Conservation (phyloP, 2,888 invertebrate genomes). For the Euspilapteryx auroguttella region DNA sequence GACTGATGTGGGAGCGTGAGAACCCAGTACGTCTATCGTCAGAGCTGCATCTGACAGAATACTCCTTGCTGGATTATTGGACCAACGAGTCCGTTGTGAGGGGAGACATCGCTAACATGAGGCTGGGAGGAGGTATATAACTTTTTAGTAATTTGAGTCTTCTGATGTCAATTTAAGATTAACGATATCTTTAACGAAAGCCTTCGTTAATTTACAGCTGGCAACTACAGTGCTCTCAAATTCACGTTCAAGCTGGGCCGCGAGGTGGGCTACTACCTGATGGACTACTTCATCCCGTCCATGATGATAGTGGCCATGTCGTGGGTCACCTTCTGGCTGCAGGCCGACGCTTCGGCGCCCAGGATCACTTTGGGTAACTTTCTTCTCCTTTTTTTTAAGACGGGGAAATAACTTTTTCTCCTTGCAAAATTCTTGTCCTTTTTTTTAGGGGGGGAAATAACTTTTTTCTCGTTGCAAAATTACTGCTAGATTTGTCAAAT, state of each 20-base stretch:
- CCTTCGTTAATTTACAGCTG: too few species aligned
- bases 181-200: too few species aligned
- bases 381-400: too few species aligned
- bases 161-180: too few species aligned
- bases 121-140: conserved; percentile 77
- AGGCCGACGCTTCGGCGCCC: conserved; percentile 83
- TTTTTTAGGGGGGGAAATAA: too few species aligned
- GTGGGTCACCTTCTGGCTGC: conserved; percentile 89
- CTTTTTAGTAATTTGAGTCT: too few species aligned
- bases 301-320: conserved; percentile 85
- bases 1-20: conserved; percentile 74
- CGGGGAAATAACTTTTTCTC: conserved; percentile 1
- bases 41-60: conserved; percentile 80
- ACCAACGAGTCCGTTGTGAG: conserved; percentile 72
- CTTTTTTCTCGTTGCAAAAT: too few species aligned
- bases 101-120: conserved; percentile 67
- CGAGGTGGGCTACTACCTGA: conserved; percentile 83
- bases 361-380: conserved; percentile 74
- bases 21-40: conserved; percentile 75
- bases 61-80: conserved; percentile 70
- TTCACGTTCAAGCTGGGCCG: conserved; percentile 79
- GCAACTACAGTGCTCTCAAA: conserved; percentile 79
- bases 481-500: too few species aligned
- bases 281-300: conserved; percentile 88
- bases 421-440: too few species aligned